Evolutionary conservation across 1,140 invertebrate species (phyloP).

Genomic region (Lucilia cuprina): DNA sequence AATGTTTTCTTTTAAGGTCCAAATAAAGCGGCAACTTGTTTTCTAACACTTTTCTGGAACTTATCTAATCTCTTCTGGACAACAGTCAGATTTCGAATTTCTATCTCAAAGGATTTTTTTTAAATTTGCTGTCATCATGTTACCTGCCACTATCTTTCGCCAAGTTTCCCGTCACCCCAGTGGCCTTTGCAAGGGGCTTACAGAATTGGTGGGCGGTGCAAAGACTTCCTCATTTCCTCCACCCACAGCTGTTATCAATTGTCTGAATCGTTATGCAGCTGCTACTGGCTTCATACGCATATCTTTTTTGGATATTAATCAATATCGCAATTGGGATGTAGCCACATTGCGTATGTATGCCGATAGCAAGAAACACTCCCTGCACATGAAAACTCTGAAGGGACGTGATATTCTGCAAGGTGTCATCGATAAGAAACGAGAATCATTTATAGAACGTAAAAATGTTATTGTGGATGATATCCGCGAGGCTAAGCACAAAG

Average conservation of each 20-base stretch:
- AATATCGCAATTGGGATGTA: constrained; percentile 54
- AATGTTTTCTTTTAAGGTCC: background rate
- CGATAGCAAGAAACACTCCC: constrained; percentile 54
- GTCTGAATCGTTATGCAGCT: constrained; percentile 55
- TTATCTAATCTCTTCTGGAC: background rate
- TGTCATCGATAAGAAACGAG: constrained; percentile 68
- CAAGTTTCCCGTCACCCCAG: constrained; percentile 50
- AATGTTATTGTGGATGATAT: constrained; percentile 72
- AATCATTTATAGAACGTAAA: constrained; percentile 69
- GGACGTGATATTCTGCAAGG: constrained; percentile 65
- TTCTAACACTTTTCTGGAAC: background rate
- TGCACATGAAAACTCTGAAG: constrained; percentile 58
- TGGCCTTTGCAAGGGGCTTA: constrained; percentile 47
- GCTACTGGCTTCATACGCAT: constrained; percentile 60
- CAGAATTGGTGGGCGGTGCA: constrained; percentile 50
- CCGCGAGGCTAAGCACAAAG: constrained; percentile 71
- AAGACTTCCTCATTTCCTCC: constrained; percentile 27
- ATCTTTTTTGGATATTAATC: constrained; percentile 56
- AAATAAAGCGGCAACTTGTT: background rate
- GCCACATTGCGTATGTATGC: constrained; percentile 53
- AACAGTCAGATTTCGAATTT: background rate
- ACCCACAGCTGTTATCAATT: constrained; percentile 49
- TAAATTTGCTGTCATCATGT: constrained; percentile 41
- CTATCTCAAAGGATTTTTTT: background rate
- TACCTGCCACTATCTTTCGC: constrained; percentile 54